Percentiles rank a stretch among this genome's conserved stretches.
Evolutionary conservation across 30 jellyfish, hydroid and myxozoan species (phyloP).

Genomic region (Clytia hemisphaerica): DNA sequence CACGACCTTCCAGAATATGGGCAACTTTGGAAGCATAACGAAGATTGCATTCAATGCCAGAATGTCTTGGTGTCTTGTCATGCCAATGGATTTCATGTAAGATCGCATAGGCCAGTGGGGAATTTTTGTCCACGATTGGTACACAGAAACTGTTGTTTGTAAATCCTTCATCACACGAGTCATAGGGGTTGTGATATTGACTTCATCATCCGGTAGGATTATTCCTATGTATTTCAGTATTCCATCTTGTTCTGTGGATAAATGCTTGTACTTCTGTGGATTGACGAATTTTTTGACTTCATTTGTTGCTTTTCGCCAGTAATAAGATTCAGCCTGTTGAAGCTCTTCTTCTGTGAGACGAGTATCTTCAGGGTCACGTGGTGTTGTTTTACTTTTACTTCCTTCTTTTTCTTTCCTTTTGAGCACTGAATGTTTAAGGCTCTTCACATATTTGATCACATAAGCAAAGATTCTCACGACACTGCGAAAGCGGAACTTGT

Average conservation of each 20-base stretch:
- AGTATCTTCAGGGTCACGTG: too few relatives aligned
- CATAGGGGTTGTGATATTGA: background rate
- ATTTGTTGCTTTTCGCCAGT: background rate
- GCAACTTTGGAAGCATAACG: too few relatives aligned
- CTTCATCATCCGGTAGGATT: background rate
- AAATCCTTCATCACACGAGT: background rate
- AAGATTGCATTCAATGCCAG: too few relatives aligned
- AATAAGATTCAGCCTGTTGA: background rate
- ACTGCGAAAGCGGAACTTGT: background rate
- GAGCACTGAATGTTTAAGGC: background rate
- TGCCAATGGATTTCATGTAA: too few relatives aligned
- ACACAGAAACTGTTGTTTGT: background rate
- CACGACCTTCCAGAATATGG: too few relatives aligned
- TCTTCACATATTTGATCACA: background rate
- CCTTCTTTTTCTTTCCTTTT: too few relatives aligned
- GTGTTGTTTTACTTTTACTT: too few relatives aligned
- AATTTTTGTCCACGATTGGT: background rate
- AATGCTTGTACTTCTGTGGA: background rate
- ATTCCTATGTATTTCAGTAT: background rate
- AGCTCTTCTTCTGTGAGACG: background rate
- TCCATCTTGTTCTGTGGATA: background rate
- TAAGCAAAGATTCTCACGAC: background rate
- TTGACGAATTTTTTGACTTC: conserved; percentile 1
- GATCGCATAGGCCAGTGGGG: too few relatives aligned
- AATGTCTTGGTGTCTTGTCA: too few relatives aligned